These are phyloP conservation scores for Centrocercus urophasianus DNA, from an alignment of 2,113 vertebrate genomes.

Conservation along the genomic window DNA sequence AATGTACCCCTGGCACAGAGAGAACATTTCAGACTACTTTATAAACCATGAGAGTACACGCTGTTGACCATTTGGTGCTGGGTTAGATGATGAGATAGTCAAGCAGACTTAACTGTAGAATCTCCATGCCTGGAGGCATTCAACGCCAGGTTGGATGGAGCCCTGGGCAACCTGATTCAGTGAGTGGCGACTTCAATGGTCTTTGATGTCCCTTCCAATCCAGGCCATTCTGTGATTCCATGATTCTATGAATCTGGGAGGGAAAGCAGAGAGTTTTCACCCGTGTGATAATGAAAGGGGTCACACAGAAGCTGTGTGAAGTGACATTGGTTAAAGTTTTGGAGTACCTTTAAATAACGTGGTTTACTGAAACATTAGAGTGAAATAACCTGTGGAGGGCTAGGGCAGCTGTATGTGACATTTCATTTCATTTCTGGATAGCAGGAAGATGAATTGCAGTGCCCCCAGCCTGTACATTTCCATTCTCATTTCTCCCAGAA, in stretches of 20 bases:
- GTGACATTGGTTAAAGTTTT: background rate
- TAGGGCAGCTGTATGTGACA: conserved; percentile 22
- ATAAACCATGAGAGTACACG: background rate
- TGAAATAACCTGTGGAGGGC: conserved; percentile 16
- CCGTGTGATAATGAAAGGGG: background rate
- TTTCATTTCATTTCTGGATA: conserved; percentile 55
- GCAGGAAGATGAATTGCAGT: conserved; percentile 35
- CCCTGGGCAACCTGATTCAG: too few relatives aligned
- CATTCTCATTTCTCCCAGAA: conserved; percentile 42
- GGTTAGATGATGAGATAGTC: background rate
- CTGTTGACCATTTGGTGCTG: background rate
- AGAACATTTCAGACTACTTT: background rate
- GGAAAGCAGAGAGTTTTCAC: background rate
- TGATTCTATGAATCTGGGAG: background rate
- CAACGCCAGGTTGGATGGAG: too few relatives aligned
- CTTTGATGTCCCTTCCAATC: too few relatives aligned
- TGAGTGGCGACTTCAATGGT: too few relatives aligned
- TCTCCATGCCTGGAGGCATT: too few relatives aligned
- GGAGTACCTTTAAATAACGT: background rate
- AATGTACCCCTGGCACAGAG: background rate
- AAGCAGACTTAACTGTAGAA: background rate
- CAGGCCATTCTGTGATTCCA: too few relatives aligned
- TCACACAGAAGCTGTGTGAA: background rate
- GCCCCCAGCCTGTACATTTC: background rate
- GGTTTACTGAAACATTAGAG: background rate